These are phyloP conservation scores for Patiria pectinifera DNA, from an alignment of 53 echinoderm and acorn worm species.

Conservation along the genomic window DNA sequence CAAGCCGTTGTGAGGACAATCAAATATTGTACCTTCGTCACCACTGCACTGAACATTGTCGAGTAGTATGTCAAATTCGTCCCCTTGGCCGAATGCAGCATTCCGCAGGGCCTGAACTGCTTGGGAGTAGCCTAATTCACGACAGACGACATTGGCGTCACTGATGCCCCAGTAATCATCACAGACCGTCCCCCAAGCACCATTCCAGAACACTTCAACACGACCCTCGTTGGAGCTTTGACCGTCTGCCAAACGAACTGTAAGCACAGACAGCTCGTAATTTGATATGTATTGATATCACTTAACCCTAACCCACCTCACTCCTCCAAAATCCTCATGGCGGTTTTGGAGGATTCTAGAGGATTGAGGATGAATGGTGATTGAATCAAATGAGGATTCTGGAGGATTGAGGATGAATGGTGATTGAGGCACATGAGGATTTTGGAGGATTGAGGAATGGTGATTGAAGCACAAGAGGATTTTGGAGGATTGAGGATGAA, in stretches of 20 bases:
- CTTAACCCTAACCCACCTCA: not conserved
- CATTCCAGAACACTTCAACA: conserved; percentile 50
- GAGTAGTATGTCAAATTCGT: not conserved
- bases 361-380: too few relatives aligned
- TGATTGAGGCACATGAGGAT: too few relatives aligned
- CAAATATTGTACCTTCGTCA: not conserved
- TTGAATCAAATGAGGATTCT: too few relatives aligned
- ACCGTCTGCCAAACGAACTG: conserved; percentile 55
- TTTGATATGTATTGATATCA: not conserved
- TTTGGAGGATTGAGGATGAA: too few relatives aligned
- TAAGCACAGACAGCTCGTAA: not conserved
- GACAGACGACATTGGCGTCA: conserved; percentile 62
- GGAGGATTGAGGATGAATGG: too few relatives aligned
- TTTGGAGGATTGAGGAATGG: too few relatives aligned
- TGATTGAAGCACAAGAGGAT: too few relatives aligned
- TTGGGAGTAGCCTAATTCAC: conserved; percentile 47
- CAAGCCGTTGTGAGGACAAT: conserved; percentile 10
- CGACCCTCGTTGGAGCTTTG: conserved; percentile 48
- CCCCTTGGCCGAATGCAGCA: conserved; percentile 4
- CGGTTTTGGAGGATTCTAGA: too few relatives aligned
- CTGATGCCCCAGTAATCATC: conserved; percentile 54
- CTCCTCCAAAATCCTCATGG: too few relatives aligned
- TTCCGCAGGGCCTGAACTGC: not conserved
- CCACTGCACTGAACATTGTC: conserved; percentile 20
- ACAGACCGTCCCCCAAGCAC: conserved; percentile 60